Conservation (phyloP, 2,797 vertebrate species). For the Mycteria americana region DNA sequence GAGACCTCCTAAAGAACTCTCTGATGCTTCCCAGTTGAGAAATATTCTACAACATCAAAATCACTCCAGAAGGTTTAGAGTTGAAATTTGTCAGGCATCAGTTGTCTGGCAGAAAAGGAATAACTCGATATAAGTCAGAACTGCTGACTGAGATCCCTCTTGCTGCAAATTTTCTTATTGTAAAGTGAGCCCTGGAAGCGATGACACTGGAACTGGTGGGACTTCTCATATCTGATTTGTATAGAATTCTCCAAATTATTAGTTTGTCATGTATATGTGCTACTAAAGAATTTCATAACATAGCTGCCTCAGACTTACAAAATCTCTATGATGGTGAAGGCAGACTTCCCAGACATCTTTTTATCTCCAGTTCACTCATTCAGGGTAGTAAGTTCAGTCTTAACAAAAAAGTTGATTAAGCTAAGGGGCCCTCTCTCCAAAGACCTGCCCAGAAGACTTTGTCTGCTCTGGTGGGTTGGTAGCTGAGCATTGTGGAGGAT, state of each 20-base stretch:
- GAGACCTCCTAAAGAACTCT: background rate
- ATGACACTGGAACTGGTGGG: background rate
- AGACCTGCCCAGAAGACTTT: background rate
- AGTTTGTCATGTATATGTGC: background rate
- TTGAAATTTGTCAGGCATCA: background rate
- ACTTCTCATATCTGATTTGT: background rate
- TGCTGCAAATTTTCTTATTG: background rate
- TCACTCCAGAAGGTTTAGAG: background rate
- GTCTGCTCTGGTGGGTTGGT: background rate
- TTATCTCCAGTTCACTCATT: background rate
- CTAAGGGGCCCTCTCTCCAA: background rate
- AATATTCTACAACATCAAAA: background rate
- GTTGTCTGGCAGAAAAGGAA: background rate
- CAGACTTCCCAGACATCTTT: background rate
- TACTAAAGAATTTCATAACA: background rate
- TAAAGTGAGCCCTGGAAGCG: background rate
- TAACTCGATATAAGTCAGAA: background rate
- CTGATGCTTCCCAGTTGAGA: background rate
- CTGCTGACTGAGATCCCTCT: background rate
- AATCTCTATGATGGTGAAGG: background rate
- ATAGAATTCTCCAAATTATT: background rate
- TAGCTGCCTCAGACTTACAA: background rate
- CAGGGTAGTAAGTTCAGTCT: background rate
- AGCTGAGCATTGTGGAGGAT: background rate
- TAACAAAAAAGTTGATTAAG: background rate